A percentile compares a stretch with the other conserved stretches of the same genome.
phyloP scores from a whole-genome alignment of 2,797 vertebrate species.

The Xenopus petersii region DNA sequence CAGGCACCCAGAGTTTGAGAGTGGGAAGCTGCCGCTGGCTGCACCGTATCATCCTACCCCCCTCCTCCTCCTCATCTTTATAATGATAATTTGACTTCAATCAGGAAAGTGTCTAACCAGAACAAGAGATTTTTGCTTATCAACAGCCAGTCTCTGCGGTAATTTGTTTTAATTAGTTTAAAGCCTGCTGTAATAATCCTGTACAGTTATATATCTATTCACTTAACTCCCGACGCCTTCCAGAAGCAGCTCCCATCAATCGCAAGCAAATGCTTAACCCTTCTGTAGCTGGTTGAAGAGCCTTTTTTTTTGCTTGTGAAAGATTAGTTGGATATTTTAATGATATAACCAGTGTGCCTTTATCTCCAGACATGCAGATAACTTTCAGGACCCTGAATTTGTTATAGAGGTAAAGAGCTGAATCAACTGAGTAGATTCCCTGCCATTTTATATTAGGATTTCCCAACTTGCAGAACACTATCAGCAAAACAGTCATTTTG shows the following conservation, averaged over 20 bases:
- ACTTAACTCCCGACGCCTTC: slow-evolving; percentile 46
- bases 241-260: slow-evolving; percentile 44
- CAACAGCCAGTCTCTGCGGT: slow-evolving; percentile 51
- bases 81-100: slow-evolving; percentile 52
- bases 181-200: slow-evolving; percentile 54
- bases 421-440: not conserved
- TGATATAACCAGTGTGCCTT: not conserved
- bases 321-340: slow-evolving; percentile 15
- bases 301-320: not conserved
- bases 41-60: slow-evolving; percentile 14
- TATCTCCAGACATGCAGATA: not conserved
- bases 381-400: not conserved
- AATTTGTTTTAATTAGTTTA: slow-evolving; percentile 57
- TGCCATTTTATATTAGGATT: too few species aligned
- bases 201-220: slow-evolving; percentile 50
- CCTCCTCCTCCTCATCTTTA: slow-evolving; percentile 53
- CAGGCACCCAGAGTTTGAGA: not conserved
- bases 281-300: slow-evolving; percentile 1
- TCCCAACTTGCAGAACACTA: too few species aligned
- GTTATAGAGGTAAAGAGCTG: not conserved
- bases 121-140: slow-evolving; percentile 52
- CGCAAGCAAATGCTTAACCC: slow-evolving; percentile 37
- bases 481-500: too few species aligned
- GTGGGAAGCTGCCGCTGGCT: slow-evolving; percentile 15
- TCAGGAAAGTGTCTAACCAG: slow-evolving; percentile 51